Evolutionary conservation across 2,113 vertebrate species (phyloP).

Genomic region (Megalops atlanticus): DNA sequence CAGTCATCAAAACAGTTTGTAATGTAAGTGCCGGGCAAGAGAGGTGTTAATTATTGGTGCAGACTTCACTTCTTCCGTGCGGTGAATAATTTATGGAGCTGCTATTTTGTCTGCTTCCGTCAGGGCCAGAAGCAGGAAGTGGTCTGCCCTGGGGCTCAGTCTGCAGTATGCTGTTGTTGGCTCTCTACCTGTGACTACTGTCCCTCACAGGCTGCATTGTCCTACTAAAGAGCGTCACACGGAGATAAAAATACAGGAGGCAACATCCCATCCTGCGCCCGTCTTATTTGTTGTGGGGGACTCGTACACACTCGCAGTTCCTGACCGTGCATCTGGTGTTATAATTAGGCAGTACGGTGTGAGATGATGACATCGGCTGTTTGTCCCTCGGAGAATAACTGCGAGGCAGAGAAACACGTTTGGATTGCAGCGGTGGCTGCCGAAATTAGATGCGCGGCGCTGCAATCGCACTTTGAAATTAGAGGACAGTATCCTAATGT

Average conservation of each 20-base stretch:
- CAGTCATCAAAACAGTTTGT: slow-evolving; percentile 24
- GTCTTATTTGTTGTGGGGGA: too few relatives aligned
- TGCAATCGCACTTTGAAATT: too few relatives aligned
- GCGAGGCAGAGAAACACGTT: too few relatives aligned
- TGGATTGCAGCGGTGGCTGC: too few relatives aligned
- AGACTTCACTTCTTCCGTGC: neutral
- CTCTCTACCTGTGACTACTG: neutral
- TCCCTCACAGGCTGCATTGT: neutral
- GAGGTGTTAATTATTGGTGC: slow-evolving; percentile 39
- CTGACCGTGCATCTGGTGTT: too few relatives aligned
- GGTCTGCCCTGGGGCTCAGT: neutral
- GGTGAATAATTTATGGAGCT: slow-evolving; percentile 44
- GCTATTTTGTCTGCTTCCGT: slow-evolving; percentile 32
- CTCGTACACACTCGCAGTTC: too few relatives aligned
- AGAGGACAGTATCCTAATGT: too few relatives aligned
- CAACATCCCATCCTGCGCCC: neutral
- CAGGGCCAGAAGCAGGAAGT: slow-evolving; percentile 1
- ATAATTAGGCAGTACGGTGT: too few relatives aligned
- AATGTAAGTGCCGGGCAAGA: slow-evolving; percentile 26
- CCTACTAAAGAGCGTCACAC: neutral
- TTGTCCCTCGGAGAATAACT: too few relatives aligned
- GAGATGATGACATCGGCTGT: too few relatives aligned
- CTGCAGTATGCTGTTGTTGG: neutral
- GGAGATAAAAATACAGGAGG: neutral
- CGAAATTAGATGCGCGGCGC: too few relatives aligned